These are phyloP conservation scores for Vanessa atalanta DNA, from an alignment of 1,140 invertebrate species.

Conservation along the genomic window DNA sequence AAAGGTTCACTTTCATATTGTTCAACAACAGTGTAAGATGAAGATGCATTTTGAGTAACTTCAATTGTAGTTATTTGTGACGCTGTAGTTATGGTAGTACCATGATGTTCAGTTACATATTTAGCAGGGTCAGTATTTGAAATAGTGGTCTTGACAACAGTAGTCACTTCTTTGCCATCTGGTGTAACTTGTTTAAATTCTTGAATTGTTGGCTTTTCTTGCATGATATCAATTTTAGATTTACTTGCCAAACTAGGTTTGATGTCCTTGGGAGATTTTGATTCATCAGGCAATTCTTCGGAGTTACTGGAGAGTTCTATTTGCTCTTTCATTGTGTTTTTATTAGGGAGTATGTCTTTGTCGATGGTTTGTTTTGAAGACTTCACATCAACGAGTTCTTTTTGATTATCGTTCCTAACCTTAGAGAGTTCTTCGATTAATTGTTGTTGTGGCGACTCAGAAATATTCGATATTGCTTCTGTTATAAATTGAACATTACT, in stretches of 20 bases:
- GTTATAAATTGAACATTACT: background rate
- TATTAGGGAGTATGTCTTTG: background rate
- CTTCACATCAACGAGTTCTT: background rate
- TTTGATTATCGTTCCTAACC: background rate
- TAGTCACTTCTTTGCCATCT: constrained; percentile 47
- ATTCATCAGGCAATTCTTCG: background rate
- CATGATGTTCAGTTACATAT: constrained; percentile 52
- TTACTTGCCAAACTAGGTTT: background rate
- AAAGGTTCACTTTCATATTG: constrained; percentile 28
- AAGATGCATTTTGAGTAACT: constrained; percentile 56
- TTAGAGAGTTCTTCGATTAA: background rate
- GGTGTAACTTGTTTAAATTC: constrained; percentile 48
- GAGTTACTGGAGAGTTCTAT: background rate
- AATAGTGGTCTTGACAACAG: constrained; percentile 50
- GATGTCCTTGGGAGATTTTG: background rate
- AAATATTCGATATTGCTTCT: background rate
- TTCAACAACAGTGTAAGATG: constrained; percentile 51
- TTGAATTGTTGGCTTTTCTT: constrained; percentile 29
- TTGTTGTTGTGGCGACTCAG: background rate
- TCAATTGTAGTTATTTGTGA: constrained; percentile 58
- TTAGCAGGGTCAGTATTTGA: constrained; percentile 52
- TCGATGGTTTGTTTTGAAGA: background rate
- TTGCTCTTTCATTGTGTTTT: background rate
- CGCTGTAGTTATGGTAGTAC: constrained; percentile 52
- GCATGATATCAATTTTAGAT: background rate